phyloP scores from a whole-genome alignment of 2,888 invertebrate genomes.

The Polydrusus tereticollis region DNA sequence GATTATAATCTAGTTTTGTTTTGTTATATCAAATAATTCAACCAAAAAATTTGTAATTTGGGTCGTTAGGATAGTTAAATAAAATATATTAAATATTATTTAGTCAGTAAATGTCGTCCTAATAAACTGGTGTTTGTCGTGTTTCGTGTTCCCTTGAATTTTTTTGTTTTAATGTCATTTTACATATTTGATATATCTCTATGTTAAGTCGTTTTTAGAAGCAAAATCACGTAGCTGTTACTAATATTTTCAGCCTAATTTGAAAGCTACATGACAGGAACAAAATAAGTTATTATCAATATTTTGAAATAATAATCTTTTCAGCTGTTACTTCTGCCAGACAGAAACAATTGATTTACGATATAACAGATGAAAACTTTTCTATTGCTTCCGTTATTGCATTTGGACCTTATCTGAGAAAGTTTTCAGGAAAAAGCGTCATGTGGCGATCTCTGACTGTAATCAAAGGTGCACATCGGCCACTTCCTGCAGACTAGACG shows the following conservation, averaged over 20 bases:
- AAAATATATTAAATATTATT: too few relatives aligned
- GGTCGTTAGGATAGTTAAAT: too few relatives aligned
- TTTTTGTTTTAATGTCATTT: too few relatives aligned
- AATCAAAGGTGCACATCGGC: conserved; percentile 34
- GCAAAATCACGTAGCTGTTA: too few relatives aligned
- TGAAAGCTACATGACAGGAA: background rate
- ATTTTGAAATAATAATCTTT: background rate
- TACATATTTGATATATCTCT: too few relatives aligned
- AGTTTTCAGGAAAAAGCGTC: conserved; percentile 24
- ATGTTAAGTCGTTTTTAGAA: too few relatives aligned
- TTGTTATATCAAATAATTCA: background rate
- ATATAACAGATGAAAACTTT: conserved; percentile 32
- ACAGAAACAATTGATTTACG: conserved; percentile 29
- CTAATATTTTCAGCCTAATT: background rate
- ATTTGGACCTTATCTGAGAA: conserved; percentile 27
- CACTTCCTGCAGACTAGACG: conserved; percentile 22
- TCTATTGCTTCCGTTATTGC: conserved; percentile 38
- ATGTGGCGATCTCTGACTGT: conserved; percentile 27
- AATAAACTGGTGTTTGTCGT: too few relatives aligned
- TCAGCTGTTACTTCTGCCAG: background rate
- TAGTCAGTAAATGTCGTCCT: too few relatives aligned
- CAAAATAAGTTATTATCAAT: background rate
- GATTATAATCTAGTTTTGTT: conserved; percentile 13
- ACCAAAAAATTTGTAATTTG: background rate
- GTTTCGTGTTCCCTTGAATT: too few relatives aligned